Conservation (phyloP, 2,888 invertebrate genomes). For the Hyposoter dolosus region DNA sequence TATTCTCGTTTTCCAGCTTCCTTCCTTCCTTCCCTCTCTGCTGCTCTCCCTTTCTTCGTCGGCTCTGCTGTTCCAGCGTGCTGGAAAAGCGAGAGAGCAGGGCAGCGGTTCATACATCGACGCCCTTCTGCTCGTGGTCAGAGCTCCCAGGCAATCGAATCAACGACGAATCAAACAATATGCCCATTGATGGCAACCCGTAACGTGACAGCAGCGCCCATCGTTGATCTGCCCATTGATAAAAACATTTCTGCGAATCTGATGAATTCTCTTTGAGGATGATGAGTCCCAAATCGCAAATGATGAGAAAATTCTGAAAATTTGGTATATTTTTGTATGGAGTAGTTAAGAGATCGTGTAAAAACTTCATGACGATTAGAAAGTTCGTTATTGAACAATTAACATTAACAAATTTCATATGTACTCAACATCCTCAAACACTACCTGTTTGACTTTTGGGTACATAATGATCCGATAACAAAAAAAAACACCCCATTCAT, state of each 20-base stretch:
- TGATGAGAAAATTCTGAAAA: no score
- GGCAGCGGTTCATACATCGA: not conserved
- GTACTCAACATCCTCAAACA: no score
- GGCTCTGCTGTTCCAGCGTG: not conserved
- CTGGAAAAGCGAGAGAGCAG: not conserved
- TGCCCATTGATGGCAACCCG: not conserved
- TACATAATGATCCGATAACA: no score
- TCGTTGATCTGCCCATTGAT: not conserved
- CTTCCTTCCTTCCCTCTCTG: conserved; percentile 7
- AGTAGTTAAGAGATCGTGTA: no score
- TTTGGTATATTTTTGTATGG: no score
- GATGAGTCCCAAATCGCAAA: no score
- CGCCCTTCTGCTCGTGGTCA: not conserved
- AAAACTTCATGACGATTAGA: no score
- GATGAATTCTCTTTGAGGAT: not conserved
- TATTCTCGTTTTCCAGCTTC: conserved; percentile 56
- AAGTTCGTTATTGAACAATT: no score
- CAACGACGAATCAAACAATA: conserved; percentile 13
- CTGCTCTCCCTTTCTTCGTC: conserved; percentile 20
- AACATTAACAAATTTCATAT: no score
- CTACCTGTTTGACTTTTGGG: not conserved
- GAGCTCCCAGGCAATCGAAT: not conserved
- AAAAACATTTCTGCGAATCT: not conserved
- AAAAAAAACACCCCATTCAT: not conserved
- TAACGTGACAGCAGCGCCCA: not conserved